Evolutionary conservation across 2,113 vertebrate genomes (phyloP).

Genomic region (Osmerus eperlanus): DNA sequence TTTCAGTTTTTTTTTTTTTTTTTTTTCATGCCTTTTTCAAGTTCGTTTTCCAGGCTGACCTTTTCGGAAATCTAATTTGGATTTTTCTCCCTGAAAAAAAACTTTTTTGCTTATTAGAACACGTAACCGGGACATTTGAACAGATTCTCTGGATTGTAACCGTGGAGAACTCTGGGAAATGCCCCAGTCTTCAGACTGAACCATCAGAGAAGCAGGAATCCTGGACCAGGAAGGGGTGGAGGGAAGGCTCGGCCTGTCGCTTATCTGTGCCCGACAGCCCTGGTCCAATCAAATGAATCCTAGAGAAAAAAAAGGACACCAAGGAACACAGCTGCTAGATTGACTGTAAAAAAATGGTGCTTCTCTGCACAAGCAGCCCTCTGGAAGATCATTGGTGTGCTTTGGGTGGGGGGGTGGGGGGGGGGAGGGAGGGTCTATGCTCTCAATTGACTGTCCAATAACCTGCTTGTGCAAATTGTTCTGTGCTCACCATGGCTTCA

Average conservation of each 20-base stretch:
- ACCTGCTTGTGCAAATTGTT: conserved; percentile 1
- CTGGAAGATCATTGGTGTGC: no score
- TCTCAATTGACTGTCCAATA: no score
- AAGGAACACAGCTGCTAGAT: conserved; percentile 34
- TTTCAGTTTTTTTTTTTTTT: conserved; percentile 53
- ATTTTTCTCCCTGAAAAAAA: conserved; percentile 52
- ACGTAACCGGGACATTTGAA: conserved; percentile 47
- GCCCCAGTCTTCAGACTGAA: conserved; percentile 27
- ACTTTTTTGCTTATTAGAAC: conserved; percentile 54
- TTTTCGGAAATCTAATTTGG: conserved; percentile 75
- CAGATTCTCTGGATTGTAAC: conserved; percentile 60
- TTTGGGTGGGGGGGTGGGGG: no score
- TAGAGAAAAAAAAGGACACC: conserved; percentile 3
- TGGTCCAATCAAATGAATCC: conserved; percentile 31
- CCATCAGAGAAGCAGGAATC: conserved; percentile 9
- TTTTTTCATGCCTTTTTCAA: conserved; percentile 45
- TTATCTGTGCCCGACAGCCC: conserved; percentile 21
- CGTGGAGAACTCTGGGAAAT: conserved; percentile 44
- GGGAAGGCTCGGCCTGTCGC: background rate
- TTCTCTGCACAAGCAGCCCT: no score
- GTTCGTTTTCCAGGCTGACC: conserved; percentile 68
- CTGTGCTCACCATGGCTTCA: conserved; percentile 28
- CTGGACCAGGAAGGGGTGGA: conserved; percentile 23
- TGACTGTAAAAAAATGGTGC: background rate
- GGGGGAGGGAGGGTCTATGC: no score